These are phyloP conservation scores for Eulemur mongoz DNA, from an alignment of 2,797 vertebrate species.

Conservation along the genomic window DNA sequence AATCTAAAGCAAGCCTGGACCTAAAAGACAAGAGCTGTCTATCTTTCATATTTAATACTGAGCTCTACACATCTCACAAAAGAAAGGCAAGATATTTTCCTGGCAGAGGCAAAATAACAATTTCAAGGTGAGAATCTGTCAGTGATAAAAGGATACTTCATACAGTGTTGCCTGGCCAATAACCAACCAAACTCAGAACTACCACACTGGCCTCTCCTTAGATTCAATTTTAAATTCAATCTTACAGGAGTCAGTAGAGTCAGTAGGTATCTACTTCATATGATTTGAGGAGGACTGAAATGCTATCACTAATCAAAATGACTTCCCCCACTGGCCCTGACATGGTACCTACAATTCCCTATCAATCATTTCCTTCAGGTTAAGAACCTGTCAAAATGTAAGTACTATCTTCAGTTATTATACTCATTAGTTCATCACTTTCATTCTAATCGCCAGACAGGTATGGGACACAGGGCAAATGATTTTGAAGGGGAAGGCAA, in stretches of 20 bases:
- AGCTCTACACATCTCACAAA: neutral
- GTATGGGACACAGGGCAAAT: neutral
- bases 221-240: conserved; percentile 20
- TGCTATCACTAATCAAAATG: conserved; percentile 45
- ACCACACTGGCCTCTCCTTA: neutral
- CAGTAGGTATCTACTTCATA: neutral
- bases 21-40: neutral
- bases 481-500: conserved; percentile 3
- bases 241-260: neutral
- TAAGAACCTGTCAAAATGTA: conserved; percentile 46
- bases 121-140: conserved; percentile 29
- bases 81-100: conserved; percentile 28
- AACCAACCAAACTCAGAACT: conserved; percentile 25
- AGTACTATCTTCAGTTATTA: conserved; percentile 34
- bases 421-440: conserved; percentile 54
- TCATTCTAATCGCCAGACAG: conserved; percentile 41
- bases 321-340: neutral
- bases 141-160: conserved; percentile 27
- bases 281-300: conserved; percentile 41
- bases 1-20: neutral
- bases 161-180: neutral
- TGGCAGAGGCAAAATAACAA: conserved; percentile 26
- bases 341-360: neutral
- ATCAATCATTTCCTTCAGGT: conserved; percentile 36
- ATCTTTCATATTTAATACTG: neutral